phyloP scores from a whole-genome alignment of 1,140 invertebrate species.

The Eumeta japonica region DNA sequence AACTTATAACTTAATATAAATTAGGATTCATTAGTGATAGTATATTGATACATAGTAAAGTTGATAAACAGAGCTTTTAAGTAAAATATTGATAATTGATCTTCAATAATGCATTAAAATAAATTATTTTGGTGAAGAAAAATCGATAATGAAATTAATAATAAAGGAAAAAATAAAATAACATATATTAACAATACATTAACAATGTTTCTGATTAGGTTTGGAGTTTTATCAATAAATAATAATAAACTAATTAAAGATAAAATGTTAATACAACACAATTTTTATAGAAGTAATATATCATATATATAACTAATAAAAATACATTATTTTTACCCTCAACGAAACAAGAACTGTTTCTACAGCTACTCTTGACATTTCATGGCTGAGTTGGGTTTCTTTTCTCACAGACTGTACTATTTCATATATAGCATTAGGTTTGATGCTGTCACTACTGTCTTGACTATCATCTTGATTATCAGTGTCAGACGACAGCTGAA shows the following conservation, averaged over 20 bases:
- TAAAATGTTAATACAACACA: too few species aligned
- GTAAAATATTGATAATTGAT: too few species aligned
- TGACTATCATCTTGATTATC: constrained; percentile 49
- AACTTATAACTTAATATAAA: too few species aligned
- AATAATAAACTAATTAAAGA: too few species aligned
- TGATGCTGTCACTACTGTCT: constrained; percentile 48
- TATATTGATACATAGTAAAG: too few species aligned
- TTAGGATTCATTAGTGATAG: too few species aligned
- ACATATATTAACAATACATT: not conserved
- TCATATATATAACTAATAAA: too few species aligned
- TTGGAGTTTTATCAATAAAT: not conserved
- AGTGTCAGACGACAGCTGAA: constrained; percentile 43
- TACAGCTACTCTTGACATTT: constrained; percentile 81
- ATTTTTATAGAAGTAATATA: too few species aligned
- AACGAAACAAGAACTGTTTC: constrained; percentile 73
- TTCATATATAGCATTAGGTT: constrained; percentile 66
- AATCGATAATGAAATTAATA: not conserved
- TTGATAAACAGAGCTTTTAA: too few species aligned
- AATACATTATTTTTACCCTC: too few species aligned
- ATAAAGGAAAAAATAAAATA: not conserved
- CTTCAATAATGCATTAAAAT: too few species aligned
- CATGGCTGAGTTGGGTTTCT: constrained; percentile 82
- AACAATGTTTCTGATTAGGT: not conserved
- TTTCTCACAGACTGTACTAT: constrained; percentile 74
- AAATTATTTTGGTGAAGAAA: too few species aligned